Evolutionary conservation across 1,140 invertebrate species (phyloP).

Genomic region (Calliphora vicina): DNA sequence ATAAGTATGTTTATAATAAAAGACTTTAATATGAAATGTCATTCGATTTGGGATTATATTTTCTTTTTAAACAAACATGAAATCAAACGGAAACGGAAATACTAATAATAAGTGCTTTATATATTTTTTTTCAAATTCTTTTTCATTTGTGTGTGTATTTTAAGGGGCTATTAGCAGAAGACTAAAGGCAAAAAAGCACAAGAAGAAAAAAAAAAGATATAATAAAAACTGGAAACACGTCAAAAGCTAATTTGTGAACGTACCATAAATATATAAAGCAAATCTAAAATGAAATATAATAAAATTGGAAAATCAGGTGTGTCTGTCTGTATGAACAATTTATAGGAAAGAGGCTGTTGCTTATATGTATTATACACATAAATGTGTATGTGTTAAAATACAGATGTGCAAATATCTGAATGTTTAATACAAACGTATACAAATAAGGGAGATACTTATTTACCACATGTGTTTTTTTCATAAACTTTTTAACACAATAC

Average conservation of each 20-base stretch:
- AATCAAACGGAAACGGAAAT: constrained; percentile 16
- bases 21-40: background rate
- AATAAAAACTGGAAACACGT: background rate
- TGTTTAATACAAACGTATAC: too few species aligned
- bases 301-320: background rate
- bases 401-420: too few species aligned
- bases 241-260: background rate
- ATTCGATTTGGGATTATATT: background rate
- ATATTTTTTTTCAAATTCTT: background rate
- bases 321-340: background rate
- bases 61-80: background rate
- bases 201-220: background rate
- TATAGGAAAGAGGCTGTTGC: background rate
- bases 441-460: too few species aligned
- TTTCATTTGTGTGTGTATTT: background rate
- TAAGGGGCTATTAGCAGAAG: background rate
- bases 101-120: background rate
- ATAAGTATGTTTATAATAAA: too few species aligned
- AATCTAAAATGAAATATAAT: background rate
- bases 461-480: too few species aligned
- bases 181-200: background rate
- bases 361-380: background rate
- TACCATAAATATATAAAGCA: background rate
- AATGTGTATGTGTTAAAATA: background rate
- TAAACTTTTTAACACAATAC: too few species aligned